Evolutionary conservation across 2,888 invertebrate genomes (phyloP).

Genomic region (Antheraea yamamai): DNA sequence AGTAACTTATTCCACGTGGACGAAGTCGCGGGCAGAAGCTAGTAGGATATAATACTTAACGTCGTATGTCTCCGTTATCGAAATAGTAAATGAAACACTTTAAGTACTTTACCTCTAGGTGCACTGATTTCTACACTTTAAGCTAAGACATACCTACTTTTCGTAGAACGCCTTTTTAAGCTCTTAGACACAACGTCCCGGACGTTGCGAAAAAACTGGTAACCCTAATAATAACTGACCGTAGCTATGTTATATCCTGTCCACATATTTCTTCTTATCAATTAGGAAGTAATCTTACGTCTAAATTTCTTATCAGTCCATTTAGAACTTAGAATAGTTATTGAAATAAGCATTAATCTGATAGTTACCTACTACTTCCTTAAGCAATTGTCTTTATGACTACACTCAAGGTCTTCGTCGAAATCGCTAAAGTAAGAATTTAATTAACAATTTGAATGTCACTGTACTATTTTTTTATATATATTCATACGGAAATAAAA

Average conservation of each 20-base stretch:
- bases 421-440: constrained; percentile 24
- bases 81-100: too few relatives aligned
- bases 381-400: constrained; percentile 40
- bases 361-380: constrained; percentile 43
- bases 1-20: too few relatives aligned
- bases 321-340: constrained; percentile 1
- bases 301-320: constrained; percentile 37
- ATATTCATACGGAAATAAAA: constrained; percentile 19
- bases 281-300: constrained; percentile 21
- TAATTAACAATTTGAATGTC: constrained; percentile 19
- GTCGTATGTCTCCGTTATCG: too few relatives aligned
- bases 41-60: too few relatives aligned
- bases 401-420: constrained; percentile 41
- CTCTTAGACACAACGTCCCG: not conserved
- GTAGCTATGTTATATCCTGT: constrained; percentile 26
- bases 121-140: too few relatives aligned
- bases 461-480: constrained; percentile 19
- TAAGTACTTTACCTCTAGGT: too few relatives aligned
- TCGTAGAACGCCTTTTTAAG: not conserved
- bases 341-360: constrained; percentile 37
- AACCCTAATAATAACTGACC: not conserved
- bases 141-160: not conserved
- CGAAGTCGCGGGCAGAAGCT: too few relatives aligned
- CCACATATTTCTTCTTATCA: constrained; percentile 13
- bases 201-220: not conserved